Evolutionary conservation across 2,888 invertebrate species (phyloP).

Genomic region (Trichopria drosophilae): DNA sequence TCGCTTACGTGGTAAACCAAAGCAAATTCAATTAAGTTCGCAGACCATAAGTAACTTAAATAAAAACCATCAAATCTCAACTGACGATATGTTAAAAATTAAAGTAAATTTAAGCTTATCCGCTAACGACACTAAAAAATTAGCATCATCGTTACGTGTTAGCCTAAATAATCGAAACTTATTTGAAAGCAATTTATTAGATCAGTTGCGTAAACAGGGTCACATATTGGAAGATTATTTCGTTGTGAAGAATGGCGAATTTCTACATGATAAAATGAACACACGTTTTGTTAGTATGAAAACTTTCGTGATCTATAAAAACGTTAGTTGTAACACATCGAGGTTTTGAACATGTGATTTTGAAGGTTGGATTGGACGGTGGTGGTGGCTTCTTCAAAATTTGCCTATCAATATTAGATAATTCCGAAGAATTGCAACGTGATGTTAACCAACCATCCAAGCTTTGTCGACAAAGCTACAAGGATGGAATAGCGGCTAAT

Average conservation of each 20-base stretch:
- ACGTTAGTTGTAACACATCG: background rate
- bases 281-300: background rate
- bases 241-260: background rate
- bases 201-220: background rate
- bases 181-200: background rate
- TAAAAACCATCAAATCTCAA: background rate
- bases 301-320: background rate
- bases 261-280: background rate
- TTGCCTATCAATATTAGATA: background rate
- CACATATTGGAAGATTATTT: slow-evolving; percentile 2
- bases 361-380: background rate
- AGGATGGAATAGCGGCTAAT: background rate
- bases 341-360: background rate
- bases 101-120: slow-evolving; percentile 2
- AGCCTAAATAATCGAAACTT: slow-evolving; percentile 1
- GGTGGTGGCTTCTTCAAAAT: too few species aligned
- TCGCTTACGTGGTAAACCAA: background rate
- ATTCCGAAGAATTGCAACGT: background rate
- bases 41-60: background rate
- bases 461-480: background rate
- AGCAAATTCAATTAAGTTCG: background rate
- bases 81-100: too few species aligned
- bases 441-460: background rate
- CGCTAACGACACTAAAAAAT: background rate
- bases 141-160: background rate